Evolutionary conservation across 2,113 vertebrate genomes (phyloP), one percentile per base, ranked within the genome.

Genomic region (Corythoichthys haematopterus): DNA sequence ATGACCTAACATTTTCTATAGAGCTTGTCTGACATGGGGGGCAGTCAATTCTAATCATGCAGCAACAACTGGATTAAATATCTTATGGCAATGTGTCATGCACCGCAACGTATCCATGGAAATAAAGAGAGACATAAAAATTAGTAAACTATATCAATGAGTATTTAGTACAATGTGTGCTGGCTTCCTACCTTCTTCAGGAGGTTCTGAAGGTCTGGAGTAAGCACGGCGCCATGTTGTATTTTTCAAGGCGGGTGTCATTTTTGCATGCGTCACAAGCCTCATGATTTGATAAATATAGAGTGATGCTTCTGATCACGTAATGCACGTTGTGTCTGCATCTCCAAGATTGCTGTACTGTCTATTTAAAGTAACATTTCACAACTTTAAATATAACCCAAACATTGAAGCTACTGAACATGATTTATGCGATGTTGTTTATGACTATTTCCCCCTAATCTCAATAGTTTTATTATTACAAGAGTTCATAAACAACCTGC

Each of bases 221-320:
- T 48, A 74, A 65, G 58, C 61, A 72, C 63, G 64, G 72, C 67
- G 72, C 69, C 74, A 76, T 69, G 79, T 35, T 67, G 57, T 28
- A 60, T 65, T 76, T 80, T 81, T 76, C 79, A 64, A 74, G 71
- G 73, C 76, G 76, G 70, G 61, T 51, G 78, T 72, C 74, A 74
- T 77, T 69, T 68, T 60, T 72, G 77, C 69, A 59, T 12, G 60
- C 51, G 57, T 74, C 38, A 15, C 28, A 38, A 77, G 77, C 78
- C 78, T 76, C 87, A 85, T 88, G 85, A 87, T 88, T 77, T 53
- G 81, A 85, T 91, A 91, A 90, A 92, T 91, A 92, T 93, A 92
- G 89, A 90, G 81, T 46, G 38, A 51, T 70, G 69, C 80, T 74
- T 84, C 75, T 81, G 71, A 89, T 87, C 91, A 91, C 84, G 89